Base-by-base conservation (phyloP, 2,888 invertebrate genomes). In the Tachystola acroxantha region DNA sequence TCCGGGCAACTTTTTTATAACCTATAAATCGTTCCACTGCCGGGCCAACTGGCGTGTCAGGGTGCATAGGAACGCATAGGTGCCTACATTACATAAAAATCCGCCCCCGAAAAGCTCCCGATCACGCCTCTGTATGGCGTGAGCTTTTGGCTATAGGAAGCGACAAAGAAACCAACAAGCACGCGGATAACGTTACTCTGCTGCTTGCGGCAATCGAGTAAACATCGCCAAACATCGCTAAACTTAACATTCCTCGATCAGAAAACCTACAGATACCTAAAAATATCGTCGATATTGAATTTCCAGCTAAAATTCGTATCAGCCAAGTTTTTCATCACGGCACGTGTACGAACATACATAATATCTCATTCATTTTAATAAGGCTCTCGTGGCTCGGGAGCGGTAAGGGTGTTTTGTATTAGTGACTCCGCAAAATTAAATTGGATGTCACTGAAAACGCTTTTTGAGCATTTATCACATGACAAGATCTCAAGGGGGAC, bases 401-500 rank as follows among this genome's bases (percentile, higher is more conserved):
- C 16, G 22, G 30, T 32, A 11, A 5, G n/a, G 9, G 12, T 16
- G 31, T 20, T 32, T 32, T 28, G 36, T 13, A 27, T 38, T 32
- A 10, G 30, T 22, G 35, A 38, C 46, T 48, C 39, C 34, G 48
- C 47, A 46, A 46, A 53, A 53, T 56, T 53, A 41, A 60, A 57
- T 59, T 57, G 42, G 55, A 56, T 45, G 51, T 48, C 50, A 45
- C 14, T 39, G 34, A 33, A 38, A 37, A 34, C 38, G 27, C 10
- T 24, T 7, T 11, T 10, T 7, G n/a, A n/a, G 25, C 3, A 22
- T 35, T 26, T 31, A 7, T 25, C 25, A 10, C 31, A 31, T 31
- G 19, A 22, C 22, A 35, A 10, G 16, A 13, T 10, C 26, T 6
- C 10, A 9, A 25, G 3, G 25, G 10, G 9, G 3, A 10, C 7